Base-by-base conservation (phyloP, 2,113 vertebrate genomes). In the Gulo gulo region DNA sequence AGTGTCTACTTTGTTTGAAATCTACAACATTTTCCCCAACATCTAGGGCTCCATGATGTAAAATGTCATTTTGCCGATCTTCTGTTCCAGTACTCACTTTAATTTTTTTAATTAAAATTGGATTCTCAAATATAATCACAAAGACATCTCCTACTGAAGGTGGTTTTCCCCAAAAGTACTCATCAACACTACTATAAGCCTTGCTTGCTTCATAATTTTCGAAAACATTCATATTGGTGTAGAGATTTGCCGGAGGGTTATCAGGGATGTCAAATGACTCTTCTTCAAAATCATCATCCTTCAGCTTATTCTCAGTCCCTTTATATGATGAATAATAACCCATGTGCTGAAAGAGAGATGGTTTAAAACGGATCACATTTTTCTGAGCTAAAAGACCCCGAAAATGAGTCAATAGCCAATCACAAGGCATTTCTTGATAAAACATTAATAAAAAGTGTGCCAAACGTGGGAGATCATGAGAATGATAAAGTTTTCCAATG, bases 341-440 rank as follows among this genome's bases (percentile, higher is more conserved):
- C 99, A 99, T 99, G 98, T 99, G 99, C 97, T 99, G 99, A 98
- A 99, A 99, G 81, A 99, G 98, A n/a, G 99, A 99, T 81, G 99
- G 99, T 98, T 99, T 99, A 98, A 99, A 99, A 92, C 99, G 99
- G 55, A 99, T 99, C 57, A 99, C 99, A 88, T 99, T 99, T 98
- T 99, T 99, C 98, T 99, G 99, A 93, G 99, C 99, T 98, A 99
- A 97, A 4, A 99, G 98, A 63, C 99, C 99, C 78, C 99, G 98
- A 84, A 99, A 99, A 98, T 99, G 99, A 97, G 99, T 99, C 61
- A 99, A 99, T 52, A 99, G 98, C 99, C 99, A 99, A 96, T 99
- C 99, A 0, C 99, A 99, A 98, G 99, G 99, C 99, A 99, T 99
- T 98, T 99, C 99, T 98, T 99, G 99, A 99, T 99, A 99, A 98